Conservation (phyloP, 2,797 vertebrate species). For the Schizopygopsis malacanthus region DNA sequence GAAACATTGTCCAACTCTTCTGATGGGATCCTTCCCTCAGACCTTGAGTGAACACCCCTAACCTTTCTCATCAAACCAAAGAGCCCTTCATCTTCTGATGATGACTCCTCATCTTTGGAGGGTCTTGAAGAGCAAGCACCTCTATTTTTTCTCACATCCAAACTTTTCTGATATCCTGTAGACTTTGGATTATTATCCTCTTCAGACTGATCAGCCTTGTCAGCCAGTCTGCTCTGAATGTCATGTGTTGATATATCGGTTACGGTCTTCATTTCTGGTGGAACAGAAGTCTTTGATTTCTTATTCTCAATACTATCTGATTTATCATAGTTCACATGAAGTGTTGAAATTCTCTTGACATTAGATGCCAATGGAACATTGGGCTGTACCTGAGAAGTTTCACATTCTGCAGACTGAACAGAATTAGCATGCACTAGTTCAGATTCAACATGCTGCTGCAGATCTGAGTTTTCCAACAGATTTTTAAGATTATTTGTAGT, state of each 20-base stretch:
- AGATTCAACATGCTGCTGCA: conserved; percentile 15
- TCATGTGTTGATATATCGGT: conserved; percentile 7
- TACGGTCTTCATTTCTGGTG: background rate
- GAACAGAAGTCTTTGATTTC: background rate
- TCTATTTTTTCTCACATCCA: background rate
- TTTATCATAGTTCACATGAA: background rate
- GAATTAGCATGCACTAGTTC: background rate
- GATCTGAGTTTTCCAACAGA: conserved; percentile 30
- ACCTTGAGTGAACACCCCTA: conserved; percentile 23
- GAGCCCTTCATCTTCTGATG: conserved; percentile 54
- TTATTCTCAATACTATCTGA: background rate
- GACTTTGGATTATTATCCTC: background rate
- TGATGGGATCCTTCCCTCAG: conserved; percentile 6
- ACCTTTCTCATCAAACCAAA: conserved; percentile 51
- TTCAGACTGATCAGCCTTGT: conserved; percentile 6
- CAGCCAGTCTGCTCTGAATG: background rate
- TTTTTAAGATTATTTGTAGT: background rate
- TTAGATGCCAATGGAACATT: background rate
- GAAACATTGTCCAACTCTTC: conserved; percentile 1
- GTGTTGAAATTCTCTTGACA: background rate
- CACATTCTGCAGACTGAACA: conserved; percentile 13
- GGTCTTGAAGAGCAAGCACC: background rate
- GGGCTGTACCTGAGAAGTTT: background rate
- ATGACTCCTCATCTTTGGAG: conserved; percentile 39
- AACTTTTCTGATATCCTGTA: conserved; percentile 6